phyloP scores from a whole-genome alignment of 2,888 invertebrate genomes.

The Andricus quercusramuli region DNA sequence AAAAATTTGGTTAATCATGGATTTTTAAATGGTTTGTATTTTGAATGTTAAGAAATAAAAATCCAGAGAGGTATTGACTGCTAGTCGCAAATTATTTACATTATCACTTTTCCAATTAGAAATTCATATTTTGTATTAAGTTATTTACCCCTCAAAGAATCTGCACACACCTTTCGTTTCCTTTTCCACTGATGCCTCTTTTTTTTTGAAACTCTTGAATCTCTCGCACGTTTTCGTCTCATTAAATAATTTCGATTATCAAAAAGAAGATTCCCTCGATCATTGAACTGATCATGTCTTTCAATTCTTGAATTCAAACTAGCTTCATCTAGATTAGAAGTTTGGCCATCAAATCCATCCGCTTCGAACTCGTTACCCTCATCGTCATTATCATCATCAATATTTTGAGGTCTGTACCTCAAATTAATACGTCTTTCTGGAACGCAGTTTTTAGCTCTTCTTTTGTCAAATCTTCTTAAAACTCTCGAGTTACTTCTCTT shows the following conservation, averaged over 20 bases:
- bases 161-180: neutral
- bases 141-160: neutral
- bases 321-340: conserved; percentile 46
- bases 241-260: neutral
- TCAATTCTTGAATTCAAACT: neutral
- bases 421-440: neutral
- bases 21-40: accelerated
- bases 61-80: too few relatives aligned
- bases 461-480: neutral
- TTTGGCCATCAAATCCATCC: conserved; percentile 48
- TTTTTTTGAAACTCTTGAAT: neutral
- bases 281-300: neutral
- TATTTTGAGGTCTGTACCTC: conserved; percentile 44
- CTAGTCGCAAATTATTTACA: too few relatives aligned
- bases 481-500: conserved; percentile 7
- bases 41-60: too few relatives aligned
- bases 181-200: neutral
- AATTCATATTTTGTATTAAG: neutral
- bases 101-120: too few relatives aligned
- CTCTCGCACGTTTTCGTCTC: neutral
- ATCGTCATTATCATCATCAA: conserved; percentile 48
- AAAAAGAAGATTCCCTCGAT: neutral
- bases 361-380: conserved; percentile 51
- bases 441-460: neutral
- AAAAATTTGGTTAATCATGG: too few relatives aligned